A percentile compares a stretch with the other conserved stretches of the same genome.
These are phyloP conservation scores for Ferrisia virgata DNA, from an alignment of 2,888 invertebrate genomes.

Conservation along the genomic window DNA sequence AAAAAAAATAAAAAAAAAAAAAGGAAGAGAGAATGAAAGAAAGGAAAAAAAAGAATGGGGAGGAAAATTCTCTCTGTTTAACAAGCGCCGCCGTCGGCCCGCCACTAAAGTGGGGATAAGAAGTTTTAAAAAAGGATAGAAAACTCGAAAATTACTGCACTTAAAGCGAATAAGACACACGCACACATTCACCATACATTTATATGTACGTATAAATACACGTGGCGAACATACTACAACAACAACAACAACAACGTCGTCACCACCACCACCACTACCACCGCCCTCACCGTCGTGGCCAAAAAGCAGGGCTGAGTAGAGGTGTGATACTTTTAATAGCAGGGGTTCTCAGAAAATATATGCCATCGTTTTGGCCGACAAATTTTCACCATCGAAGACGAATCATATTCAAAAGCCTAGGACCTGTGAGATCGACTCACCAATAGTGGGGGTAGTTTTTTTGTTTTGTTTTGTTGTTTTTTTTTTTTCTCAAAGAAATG, in stretches of 20 bases:
- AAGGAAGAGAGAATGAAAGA: background rate
- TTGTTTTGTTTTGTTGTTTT: too few relatives aligned
- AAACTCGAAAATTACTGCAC: conserved; percentile 45
- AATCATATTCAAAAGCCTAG: too few relatives aligned
- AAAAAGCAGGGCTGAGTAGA: background rate
- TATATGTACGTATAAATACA: too few relatives aligned
- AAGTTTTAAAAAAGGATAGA: conserved; percentile 45
- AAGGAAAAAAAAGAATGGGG: background rate
- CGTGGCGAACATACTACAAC: background rate
- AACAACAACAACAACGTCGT: background rate
- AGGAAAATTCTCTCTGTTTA: background rate
- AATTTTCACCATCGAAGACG: too few relatives aligned
- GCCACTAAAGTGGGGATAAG: conserved; percentile 35
- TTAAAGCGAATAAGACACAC: conserved; percentile 44
- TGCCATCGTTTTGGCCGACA: background rate
- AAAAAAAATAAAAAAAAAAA: background rate
- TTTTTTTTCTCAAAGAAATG: too few relatives aligned
- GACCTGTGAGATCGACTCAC: too few relatives aligned
- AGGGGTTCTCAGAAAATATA: conserved; percentile 1
- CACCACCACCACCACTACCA: too few relatives aligned
- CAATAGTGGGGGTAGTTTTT: too few relatives aligned
- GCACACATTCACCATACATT: background rate
- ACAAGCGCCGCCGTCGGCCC: background rate
- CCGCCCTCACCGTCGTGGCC: too few relatives aligned
- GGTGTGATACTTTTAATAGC: conserved; percentile 42